Evolutionary conservation across 2,797 vertebrate species (phyloP).

Genomic region (Erithacus rubecula): DNA sequence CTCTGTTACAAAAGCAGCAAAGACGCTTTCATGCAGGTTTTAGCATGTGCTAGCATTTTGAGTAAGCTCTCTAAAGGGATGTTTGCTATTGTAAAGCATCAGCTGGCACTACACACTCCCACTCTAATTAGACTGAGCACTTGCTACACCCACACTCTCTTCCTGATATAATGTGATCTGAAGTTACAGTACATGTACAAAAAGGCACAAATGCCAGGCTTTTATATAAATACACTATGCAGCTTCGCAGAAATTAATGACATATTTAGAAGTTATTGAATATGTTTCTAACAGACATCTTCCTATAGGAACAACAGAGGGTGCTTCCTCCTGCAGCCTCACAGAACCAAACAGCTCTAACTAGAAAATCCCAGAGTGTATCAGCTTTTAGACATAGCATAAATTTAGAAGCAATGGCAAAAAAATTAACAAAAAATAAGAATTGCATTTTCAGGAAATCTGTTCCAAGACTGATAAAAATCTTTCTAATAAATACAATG

Average conservation of each 20-base stretch:
- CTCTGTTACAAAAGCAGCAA: not conserved
- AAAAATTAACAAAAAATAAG: not conserved
- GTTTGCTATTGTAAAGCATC: not conserved
- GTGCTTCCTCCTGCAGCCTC: not conserved
- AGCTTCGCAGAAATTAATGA: not conserved
- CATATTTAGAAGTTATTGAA: not conserved
- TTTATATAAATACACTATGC: not conserved
- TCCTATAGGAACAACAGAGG: not conserved
- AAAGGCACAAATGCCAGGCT: not conserved
- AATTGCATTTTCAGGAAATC: not conserved
- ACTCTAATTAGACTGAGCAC: fast-evolving
- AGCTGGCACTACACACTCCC: not conserved
- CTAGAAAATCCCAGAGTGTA: not conserved
- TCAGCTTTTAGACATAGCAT: not conserved
- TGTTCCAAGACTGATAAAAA: not conserved
- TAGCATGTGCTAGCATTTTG: not conserved
- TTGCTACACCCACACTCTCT: not conserved
- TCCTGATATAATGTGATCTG: not conserved
- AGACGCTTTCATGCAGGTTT: not conserved
- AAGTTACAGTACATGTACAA: not conserved
- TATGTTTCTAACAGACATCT: not conserved
- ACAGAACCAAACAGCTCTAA: not conserved
- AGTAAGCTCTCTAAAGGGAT: not conserved
- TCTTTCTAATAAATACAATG: not conserved
- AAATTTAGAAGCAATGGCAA: not conserved